Conservation (phyloP, 2,888 invertebrate species). For the Tetranychus truncatus region DNA sequence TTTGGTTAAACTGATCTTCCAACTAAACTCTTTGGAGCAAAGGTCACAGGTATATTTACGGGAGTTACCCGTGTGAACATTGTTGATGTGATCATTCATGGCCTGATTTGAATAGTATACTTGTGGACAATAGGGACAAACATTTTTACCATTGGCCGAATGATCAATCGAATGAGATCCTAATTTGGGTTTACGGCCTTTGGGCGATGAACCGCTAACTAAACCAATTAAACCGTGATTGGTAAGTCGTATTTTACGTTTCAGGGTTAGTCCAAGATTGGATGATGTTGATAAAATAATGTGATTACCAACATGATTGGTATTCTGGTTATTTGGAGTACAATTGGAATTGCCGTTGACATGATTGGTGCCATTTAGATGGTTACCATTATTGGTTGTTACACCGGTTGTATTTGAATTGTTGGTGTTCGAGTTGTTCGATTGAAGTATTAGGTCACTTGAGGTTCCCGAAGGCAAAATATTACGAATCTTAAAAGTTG, state of each 20-base stretch:
- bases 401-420: constrained; percentile 6
- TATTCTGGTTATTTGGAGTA: neutral
- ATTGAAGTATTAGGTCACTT: neutral
- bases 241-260: neutral
- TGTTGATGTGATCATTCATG: constrained; percentile 21
- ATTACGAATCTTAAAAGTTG: constrained; percentile 11
- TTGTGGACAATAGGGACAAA: constrained; percentile 22
- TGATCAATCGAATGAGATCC: neutral
- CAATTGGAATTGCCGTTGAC: too few relatives aligned
- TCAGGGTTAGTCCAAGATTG: neutral
- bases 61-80: constrained; percentile 17
- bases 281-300: constrained; percentile 1
- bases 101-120: constrained; percentile 21
- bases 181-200: neutral
- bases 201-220: neutral
- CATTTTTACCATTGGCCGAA: constrained; percentile 5
- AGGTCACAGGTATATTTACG: constrained; percentile 21
- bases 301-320: neutral
- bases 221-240: neutral
- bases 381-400: neutral
- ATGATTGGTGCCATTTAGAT: neutral
- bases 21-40: constrained; percentile 21
- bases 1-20: constrained; percentile 20
- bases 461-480: constrained; percentile 15
- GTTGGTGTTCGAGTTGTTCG: neutral